Conservation (phyloP, 2,797 vertebrate species). For the Pseudochromis fuscus region DNA sequence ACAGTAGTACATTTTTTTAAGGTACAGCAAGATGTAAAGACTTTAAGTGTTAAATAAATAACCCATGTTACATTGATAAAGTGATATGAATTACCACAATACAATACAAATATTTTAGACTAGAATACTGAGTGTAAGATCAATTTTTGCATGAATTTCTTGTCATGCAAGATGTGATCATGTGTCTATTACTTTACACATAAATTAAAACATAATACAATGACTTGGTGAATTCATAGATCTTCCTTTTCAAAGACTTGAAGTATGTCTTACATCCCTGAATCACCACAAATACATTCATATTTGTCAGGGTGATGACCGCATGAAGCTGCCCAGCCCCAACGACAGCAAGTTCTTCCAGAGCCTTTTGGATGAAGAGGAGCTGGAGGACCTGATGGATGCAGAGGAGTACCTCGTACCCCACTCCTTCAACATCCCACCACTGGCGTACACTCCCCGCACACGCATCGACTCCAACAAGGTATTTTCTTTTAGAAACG, state of each 20-base stretch:
- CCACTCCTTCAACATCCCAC: slow-evolving; percentile 93
- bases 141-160: background rate
- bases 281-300: background rate
- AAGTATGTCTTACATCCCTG: too few species aligned
- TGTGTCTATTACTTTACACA: background rate
- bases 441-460: slow-evolving; percentile 93
- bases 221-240: background rate
- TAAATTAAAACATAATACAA: background rate
- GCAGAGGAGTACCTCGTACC: slow-evolving; percentile 98
- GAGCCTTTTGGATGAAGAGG: slow-evolving; percentile 96
- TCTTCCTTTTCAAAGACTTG: background rate
- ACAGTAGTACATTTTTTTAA: background rate
- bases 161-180: background rate
- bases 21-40: background rate
- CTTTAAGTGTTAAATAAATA: background rate
- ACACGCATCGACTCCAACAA: slow-evolving; percentile 93
- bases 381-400: slow-evolving; percentile 97
- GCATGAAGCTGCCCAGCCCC: slow-evolving; percentile 98
- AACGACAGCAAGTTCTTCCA: slow-evolving; percentile 99
- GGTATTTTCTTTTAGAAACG: slow-evolving; percentile 78
- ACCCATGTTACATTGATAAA: too few species aligned
- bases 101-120: too few species aligned
- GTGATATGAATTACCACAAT: background rate
- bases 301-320: slow-evolving; percentile 92
- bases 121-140: background rate